A percentile compares a stretch with the other conserved stretches of the same genome.
These are phyloP conservation scores for Pemphredon lugubris DNA, from an alignment of 2,888 invertebrate genomes.

Conservation along the genomic window DNA sequence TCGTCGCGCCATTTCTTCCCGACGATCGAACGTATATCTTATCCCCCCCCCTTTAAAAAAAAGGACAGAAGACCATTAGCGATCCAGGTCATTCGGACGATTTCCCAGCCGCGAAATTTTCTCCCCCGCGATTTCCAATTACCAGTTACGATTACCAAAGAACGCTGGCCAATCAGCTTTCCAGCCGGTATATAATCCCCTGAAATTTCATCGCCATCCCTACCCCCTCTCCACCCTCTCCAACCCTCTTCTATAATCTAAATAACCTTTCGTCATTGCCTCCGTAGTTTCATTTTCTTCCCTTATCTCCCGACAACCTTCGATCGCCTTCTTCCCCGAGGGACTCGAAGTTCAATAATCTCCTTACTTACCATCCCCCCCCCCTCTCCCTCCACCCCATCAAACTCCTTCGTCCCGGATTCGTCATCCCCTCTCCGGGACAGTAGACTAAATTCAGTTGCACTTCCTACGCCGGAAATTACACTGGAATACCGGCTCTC, in stretches of 20 bases:
- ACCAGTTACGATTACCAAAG: too few species aligned
- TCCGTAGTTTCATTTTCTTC: constrained; percentile 35
- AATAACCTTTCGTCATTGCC: constrained; percentile 44
- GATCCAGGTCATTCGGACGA: too few species aligned
- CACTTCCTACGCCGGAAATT: constrained; percentile 55
- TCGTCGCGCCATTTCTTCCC: too few species aligned
- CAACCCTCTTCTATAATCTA: constrained; percentile 49
- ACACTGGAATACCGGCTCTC: constrained; percentile 39
- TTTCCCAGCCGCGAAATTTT: too few species aligned
- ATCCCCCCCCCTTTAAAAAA: too few species aligned
- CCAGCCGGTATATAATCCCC: too few species aligned
- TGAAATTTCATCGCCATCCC: constrained; percentile 27
- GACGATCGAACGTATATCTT: too few species aligned
- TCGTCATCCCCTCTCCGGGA: constrained; percentile 1
- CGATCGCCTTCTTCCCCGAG: constrained; percentile 37
- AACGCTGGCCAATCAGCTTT: too few species aligned
- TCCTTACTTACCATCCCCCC: constrained; percentile 12
- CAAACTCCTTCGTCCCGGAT: neutral
- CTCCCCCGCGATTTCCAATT: too few species aligned
- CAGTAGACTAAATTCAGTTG: constrained; percentile 51
- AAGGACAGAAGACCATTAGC: too few species aligned
- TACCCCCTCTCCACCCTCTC: constrained; percentile 20
- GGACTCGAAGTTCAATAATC: constrained; percentile 34
- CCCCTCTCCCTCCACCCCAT: neutral
- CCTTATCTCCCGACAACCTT: constrained; percentile 37